These are phyloP conservation scores for Anagyrus pseudococci DNA, from an alignment of 2,888 invertebrate species.

Conservation along the genomic window DNA sequence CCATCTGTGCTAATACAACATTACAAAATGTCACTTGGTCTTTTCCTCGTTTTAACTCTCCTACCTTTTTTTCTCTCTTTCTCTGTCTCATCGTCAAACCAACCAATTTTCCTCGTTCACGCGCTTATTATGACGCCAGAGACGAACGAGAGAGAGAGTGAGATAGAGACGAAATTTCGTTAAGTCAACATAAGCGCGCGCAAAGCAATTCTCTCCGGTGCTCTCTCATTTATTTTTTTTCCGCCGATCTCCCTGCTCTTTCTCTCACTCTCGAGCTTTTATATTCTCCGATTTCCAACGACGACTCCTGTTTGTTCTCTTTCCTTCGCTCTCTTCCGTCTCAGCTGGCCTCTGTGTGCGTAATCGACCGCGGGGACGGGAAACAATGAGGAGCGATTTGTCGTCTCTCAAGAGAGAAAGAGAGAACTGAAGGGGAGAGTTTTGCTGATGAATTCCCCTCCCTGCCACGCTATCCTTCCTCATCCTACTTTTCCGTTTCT, in stretches of 20 bases:
- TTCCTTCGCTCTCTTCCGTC: neutral
- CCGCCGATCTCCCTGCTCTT: no score
- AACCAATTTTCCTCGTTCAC: slow-evolving; percentile 1
- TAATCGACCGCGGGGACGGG: neutral
- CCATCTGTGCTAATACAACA: slow-evolving; percentile 12
- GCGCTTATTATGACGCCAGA: slow-evolving; percentile 13
- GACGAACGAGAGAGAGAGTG: neutral
- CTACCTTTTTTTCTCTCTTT: neutral
- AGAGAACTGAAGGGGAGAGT: slow-evolving; percentile 3
- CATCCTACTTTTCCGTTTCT: neutral
- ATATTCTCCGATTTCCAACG: no score
- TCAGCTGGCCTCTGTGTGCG: no score
- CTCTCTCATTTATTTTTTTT: slow-evolving; percentile 21
- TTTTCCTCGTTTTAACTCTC: neutral
- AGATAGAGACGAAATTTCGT: slow-evolving; percentile 9
- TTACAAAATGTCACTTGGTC: neutral
- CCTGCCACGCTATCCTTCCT: neutral
- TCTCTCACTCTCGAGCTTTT: no score
- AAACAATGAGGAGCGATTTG: slow-evolving; percentile 20
- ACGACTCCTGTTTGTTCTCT: neutral
- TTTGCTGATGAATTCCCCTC: slow-evolving; percentile 21
- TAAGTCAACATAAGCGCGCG: slow-evolving; percentile 18
- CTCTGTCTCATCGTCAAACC: no score
- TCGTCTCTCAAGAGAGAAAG: neutral
- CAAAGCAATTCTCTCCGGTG: slow-evolving; percentile 4